Percentiles rank a stretch among this genome's conserved stretches.
phyloP scores from a whole-genome alignment of 2,113 vertebrate species.

The Otis tarda region DNA sequence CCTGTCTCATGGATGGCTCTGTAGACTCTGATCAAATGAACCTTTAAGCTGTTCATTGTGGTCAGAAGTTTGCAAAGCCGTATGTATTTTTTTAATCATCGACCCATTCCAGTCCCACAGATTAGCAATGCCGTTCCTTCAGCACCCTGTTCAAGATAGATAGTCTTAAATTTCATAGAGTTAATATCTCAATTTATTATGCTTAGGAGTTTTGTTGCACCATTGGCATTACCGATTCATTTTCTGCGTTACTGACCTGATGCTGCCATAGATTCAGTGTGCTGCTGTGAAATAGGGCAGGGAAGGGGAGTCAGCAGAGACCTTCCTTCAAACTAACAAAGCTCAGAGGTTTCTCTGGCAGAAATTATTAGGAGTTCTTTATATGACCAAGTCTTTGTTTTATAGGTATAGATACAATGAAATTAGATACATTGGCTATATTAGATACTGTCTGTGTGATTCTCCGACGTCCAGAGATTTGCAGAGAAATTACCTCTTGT shows the following conservation, averaged over 20 bases:
- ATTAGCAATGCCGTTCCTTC: background rate
- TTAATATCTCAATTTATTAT: background rate
- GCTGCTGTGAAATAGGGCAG: background rate
- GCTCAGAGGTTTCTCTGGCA: background rate
- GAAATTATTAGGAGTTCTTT: background rate
- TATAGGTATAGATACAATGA: background rate
- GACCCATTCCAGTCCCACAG: background rate
- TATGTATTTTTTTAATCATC: background rate
- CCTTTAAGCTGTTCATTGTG: background rate
- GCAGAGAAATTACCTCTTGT: background rate
- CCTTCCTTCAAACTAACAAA: background rate
- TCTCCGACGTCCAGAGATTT: background rate
- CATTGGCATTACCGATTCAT: background rate
- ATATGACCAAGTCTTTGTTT: background rate
- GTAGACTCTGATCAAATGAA: background rate
- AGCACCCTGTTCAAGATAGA: background rate
- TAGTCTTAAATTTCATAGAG: background rate
- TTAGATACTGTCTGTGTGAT: rapidly evolving
- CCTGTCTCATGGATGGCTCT: background rate
- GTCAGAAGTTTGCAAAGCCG: background rate
- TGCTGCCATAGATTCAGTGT: background rate
- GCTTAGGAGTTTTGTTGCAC: background rate
- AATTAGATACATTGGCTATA: background rate
- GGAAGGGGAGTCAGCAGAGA: background rate
- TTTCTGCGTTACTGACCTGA: background rate